These are phyloP conservation scores for Coreoperca whiteheadi DNA, from an alignment of 2,113 vertebrate species.

Conservation along the genomic window DNA sequence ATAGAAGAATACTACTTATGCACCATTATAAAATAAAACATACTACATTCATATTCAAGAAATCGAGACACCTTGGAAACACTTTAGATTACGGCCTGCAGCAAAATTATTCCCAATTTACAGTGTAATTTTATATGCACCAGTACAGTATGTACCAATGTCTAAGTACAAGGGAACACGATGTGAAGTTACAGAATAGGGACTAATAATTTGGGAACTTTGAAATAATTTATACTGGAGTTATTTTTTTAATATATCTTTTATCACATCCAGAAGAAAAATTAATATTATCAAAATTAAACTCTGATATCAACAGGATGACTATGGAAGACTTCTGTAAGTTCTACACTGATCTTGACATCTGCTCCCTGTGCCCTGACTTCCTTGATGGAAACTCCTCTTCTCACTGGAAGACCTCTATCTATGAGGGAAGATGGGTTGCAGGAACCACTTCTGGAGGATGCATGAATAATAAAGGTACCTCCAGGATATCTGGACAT, in stretches of 20 bases:
- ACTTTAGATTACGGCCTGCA: too few species aligned
- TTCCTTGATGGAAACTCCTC: constrained; percentile 72
- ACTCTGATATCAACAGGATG: constrained; percentile 73
- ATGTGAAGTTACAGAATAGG: too few species aligned
- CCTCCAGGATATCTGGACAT: background rate
- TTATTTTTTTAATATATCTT: too few species aligned
- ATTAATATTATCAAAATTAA: background rate
- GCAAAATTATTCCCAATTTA: too few species aligned
- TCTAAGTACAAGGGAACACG: too few species aligned
- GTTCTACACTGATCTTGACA: constrained; percentile 69
- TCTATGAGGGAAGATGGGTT: constrained; percentile 78
- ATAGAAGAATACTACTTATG: too few species aligned
- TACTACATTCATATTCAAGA: background rate
- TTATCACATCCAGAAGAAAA: background rate
- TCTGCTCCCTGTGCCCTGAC: constrained; percentile 74
- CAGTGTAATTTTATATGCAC: too few species aligned
- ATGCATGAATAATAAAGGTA: constrained; percentile 63
- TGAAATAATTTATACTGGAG: too few species aligned
- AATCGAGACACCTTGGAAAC: background rate
- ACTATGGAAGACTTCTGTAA: constrained; percentile 70
- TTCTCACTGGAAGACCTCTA: constrained; percentile 63
- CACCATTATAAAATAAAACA: background rate
- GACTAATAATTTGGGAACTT: too few species aligned
- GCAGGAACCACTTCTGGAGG: constrained; percentile 82
- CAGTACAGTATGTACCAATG: too few species aligned